Conservation (phyloP, 2,797 vertebrate genomes). For the Enteromius paludinosus region DNA sequence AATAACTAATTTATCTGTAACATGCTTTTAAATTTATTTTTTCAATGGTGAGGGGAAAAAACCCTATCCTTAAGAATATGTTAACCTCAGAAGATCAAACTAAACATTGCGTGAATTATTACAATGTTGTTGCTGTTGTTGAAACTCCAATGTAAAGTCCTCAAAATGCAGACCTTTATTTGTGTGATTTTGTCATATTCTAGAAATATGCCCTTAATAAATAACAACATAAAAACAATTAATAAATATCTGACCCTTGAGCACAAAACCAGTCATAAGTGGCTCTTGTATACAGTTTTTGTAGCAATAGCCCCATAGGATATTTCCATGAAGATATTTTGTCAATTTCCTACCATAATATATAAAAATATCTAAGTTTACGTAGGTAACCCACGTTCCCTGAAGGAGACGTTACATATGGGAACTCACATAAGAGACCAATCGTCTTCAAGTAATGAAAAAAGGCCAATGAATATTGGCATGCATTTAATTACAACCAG, state of each 20-base stretch:
- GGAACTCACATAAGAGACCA: too few relatives aligned
- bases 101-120: not conserved
- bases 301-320: too few relatives aligned
- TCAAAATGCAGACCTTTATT: not conserved
- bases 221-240: not conserved
- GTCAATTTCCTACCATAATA: too few relatives aligned
- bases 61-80: not conserved
- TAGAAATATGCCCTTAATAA: constrained; percentile 3
- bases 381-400: too few relatives aligned
- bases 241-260: too few relatives aligned
- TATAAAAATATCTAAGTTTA: too few relatives aligned
- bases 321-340: not conserved
- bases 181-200: not conserved
- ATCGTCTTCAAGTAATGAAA: too few relatives aligned
- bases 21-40: not conserved
- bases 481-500: too few relatives aligned
- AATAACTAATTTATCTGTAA: not conserved
- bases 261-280: too few relatives aligned
- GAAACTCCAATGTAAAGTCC: not conserved
- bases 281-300: too few relatives aligned
- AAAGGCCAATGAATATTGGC: too few relatives aligned
- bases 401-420: too few relatives aligned
- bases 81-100: not conserved
- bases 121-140: not conserved
- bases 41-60: not conserved